phyloP scores from a whole-genome alignment of 1,140 invertebrate genomes.

The Drosophila aff. region DNA sequence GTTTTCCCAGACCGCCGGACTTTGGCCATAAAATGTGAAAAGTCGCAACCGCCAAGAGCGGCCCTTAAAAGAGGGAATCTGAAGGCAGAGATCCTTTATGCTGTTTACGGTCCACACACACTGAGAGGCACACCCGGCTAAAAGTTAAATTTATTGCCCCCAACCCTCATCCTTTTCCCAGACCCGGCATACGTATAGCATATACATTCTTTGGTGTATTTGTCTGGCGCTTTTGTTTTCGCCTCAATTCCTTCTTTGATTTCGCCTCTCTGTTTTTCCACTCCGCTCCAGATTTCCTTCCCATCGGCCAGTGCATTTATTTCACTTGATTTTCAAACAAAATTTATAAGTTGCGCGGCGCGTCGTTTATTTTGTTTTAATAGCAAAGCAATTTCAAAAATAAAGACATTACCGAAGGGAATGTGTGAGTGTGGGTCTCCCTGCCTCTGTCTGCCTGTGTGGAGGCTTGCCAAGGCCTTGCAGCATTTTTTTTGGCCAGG shows the following conservation, averaged over 20 bases:
- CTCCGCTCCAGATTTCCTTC: slow-evolving; percentile 28
- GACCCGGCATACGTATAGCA: not conserved
- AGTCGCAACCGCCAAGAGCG: slow-evolving; percentile 48
- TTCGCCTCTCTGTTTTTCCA: slow-evolving; percentile 15
- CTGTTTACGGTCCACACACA: slow-evolving; percentile 37
- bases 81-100: slow-evolving; percentile 10
- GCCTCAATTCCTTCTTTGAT: slow-evolving; percentile 11
- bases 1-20: slow-evolving; percentile 19
- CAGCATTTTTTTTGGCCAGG: slow-evolving; percentile 32
- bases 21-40: slow-evolving; percentile 61
- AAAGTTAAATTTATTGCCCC: slow-evolving; percentile 51
- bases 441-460: not conserved
- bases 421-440: not conserved
- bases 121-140: slow-evolving; percentile 11
- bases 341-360: slow-evolving; percentile 67
- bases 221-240: slow-evolving; percentile 52
- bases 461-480: slow-evolving; percentile 44
- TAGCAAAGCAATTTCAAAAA: slow-evolving; percentile 61
- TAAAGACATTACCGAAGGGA: slow-evolving; percentile 48
- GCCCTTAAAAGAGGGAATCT: slow-evolving; percentile 4
- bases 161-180: slow-evolving; percentile 5
- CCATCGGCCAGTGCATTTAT: slow-evolving; percentile 47
- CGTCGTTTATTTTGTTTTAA: slow-evolving; percentile 66
- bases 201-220: slow-evolving; percentile 16
- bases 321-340: slow-evolving; percentile 64